A percentile compares a stretch with the other conserved stretches of the same genome.
These are phyloP conservation scores for Chaetogeoica ovagalla DNA, from an alignment of 2,888 invertebrate genomes.

Conservation along the genomic window DNA sequence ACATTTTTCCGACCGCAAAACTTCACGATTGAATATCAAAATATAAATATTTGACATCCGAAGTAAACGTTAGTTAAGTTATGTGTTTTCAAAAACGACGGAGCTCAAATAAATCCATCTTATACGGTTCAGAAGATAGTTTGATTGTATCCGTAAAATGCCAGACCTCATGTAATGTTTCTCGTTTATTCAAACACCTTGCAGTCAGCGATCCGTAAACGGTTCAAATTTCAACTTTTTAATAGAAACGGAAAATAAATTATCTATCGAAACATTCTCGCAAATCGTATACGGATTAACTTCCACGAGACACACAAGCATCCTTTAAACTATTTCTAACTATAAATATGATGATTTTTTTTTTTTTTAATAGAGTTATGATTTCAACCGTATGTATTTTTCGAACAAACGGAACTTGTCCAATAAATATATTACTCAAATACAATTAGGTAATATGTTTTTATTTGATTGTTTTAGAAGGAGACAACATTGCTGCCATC, in stretches of 20 bases:
- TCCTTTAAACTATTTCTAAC: not conserved
- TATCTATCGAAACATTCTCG: not conserved
- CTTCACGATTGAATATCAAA: constrained; percentile 7
- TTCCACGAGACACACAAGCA: not conserved
- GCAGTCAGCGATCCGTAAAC: constrained; percentile 1
- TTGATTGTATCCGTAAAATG: constrained; percentile 38
- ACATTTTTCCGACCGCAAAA: not conserved
- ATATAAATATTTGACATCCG: constrained; percentile 35
- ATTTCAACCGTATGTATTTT: not conserved
- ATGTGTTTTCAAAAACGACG: constrained; percentile 11
- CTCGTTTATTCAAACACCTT: constrained; percentile 23
- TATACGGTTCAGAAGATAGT: constrained; percentile 36
- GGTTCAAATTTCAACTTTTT: constrained; percentile 15
- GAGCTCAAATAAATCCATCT: constrained; percentile 27
- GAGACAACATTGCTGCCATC: constrained; percentile 56
- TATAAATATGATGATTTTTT: not conserved
- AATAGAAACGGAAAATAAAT: constrained; percentile 16
- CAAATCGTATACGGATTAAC: not conserved
- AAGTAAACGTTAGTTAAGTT: not conserved
- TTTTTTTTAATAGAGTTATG: not conserved
- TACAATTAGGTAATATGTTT: not conserved
- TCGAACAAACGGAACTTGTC: no score
- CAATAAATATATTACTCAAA: no score
- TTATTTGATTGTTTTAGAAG: constrained; percentile 54
- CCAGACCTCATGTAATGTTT: constrained; percentile 15